Evolutionary conservation across 2,888 invertebrate genomes (phyloP).

Genomic region (Xiphydria camelus): DNA sequence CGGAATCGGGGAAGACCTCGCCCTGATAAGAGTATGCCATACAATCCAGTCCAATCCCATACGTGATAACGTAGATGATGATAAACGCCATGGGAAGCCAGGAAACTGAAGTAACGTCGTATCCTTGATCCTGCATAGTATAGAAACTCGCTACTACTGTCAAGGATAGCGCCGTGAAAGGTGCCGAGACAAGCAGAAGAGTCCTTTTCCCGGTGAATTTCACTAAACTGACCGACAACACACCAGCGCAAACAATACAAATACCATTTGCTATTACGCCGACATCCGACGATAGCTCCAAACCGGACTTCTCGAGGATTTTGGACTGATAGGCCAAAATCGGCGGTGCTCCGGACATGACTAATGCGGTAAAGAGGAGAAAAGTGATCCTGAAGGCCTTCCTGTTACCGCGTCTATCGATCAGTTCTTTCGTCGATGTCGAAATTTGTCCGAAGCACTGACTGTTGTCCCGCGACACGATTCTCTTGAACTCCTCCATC

Average conservation of each 20-base stretch:
- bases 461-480: conserved; percentile 40
- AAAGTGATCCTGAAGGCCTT: conserved; percentile 42
- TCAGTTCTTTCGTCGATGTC: background rate
- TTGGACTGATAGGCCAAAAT: conserved; percentile 49
- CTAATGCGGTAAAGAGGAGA: conserved; percentile 43
- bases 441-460: background rate
- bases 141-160: conserved; percentile 44
- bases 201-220: conserved; percentile 45
- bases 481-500: conserved; percentile 50
- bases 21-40: conserved; percentile 51
- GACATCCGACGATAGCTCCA: conserved; percentile 41
- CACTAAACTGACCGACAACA: conserved; percentile 44
- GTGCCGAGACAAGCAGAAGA: conserved; percentile 42
- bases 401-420: conserved; percentile 13
- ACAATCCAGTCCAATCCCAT: conserved; percentile 51
- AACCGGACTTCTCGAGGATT: conserved; percentile 46
- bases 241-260: conserved; percentile 45
- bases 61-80: conserved; percentile 44
- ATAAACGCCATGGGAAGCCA: conserved; percentile 51
- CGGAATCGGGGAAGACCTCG: conserved; percentile 50
- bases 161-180: conserved; percentile 40
- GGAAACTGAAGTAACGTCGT: conserved; percentile 34
- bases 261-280: conserved; percentile 46
- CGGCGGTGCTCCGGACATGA: conserved; percentile 48
- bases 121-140: conserved; percentile 31